Evolutionary conservation across 2,888 invertebrate species (phyloP).

Genomic region (Heterodera filipjevi): DNA sequence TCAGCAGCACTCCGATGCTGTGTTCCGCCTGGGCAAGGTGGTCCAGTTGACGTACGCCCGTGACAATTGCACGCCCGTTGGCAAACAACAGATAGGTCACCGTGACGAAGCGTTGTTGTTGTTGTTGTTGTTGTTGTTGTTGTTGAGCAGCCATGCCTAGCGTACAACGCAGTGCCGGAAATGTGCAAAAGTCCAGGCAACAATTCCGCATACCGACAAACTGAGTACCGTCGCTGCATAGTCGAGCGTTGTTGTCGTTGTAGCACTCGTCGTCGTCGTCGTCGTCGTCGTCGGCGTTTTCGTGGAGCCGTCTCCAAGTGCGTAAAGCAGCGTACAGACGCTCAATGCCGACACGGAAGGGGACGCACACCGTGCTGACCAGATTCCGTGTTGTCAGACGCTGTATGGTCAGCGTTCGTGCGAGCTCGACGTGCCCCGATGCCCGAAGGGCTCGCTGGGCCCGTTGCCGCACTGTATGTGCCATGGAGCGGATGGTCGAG

Average conservation of each 20-base stretch:
- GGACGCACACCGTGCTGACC: neutral
- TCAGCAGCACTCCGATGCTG: neutral
- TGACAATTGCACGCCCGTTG: neutral
- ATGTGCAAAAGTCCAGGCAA: neutral
- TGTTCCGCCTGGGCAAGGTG: neutral
- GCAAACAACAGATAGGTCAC: neutral
- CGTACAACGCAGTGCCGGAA: neutral
- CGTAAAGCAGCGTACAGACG: neutral
- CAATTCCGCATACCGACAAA: neutral
- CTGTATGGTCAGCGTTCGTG: neutral
- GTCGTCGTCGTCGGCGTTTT: neutral
- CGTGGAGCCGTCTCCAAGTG: neutral
- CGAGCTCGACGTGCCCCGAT: neutral
- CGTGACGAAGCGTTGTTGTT: neutral
- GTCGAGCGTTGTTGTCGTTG: neutral
- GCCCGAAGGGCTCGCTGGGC: neutral
- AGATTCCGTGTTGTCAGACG: neutral
- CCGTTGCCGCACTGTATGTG: neutral
- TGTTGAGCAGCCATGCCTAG: neutral
- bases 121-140: neutral
- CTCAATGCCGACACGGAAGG: neutral
- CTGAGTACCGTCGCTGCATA: neutral
- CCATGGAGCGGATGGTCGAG: neutral
- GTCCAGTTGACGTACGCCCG: neutral
- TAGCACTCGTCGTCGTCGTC: neutral